Evolutionary conservation across 2,888 invertebrate species (phyloP), one percentile per base, ranked within the genome.

Genomic region (Heliconius erato): DNA sequence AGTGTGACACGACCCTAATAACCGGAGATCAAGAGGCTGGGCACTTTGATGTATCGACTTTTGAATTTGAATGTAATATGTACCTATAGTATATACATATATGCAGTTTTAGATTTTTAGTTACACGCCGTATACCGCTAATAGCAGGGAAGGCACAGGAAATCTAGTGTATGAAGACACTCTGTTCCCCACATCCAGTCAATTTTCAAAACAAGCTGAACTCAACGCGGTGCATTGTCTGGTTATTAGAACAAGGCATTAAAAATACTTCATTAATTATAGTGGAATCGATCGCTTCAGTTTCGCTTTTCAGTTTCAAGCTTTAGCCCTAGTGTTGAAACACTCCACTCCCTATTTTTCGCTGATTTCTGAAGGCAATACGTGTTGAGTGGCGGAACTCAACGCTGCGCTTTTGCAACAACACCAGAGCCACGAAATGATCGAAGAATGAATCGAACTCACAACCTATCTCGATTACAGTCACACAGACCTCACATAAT

Each of bases 1-100:
- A 16, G 63, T 76, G 76, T 76, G 76, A 76, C 63, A 26, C 76
- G 76, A 63, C 76, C 76, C 76, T 76, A 76, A 76, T 76, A 74
- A 35, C 63, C n/a, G 14, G 76, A 76, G 76, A 76, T 63, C 35
- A n/a, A 35, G 76, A 63, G 76, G 63, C 76, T 59, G 74, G 71
- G 76, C 63, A 63, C 63, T 32, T 35, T 76, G 76, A 76, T 63
- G 76, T 76, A 76, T 76, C 76, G 59, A 63, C 35, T 74, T 28
- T 74, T 59, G n/a, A 63, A 76, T 76, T 63, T 76, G 35, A 63
- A 74, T 59, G 32, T 74, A 59, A 32, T 3, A 54, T 49, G 11
- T 40, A 59, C 1, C 5, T 19, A 59, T 23, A 23, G 23, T 59
- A 23, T 23, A 59, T n/a, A 63, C 9, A n/a, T 54, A 7, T 54